These are phyloP conservation scores for Tachina grossa DNA, from an alignment of 2,888 invertebrate genomes.

Conservation along the genomic window DNA sequence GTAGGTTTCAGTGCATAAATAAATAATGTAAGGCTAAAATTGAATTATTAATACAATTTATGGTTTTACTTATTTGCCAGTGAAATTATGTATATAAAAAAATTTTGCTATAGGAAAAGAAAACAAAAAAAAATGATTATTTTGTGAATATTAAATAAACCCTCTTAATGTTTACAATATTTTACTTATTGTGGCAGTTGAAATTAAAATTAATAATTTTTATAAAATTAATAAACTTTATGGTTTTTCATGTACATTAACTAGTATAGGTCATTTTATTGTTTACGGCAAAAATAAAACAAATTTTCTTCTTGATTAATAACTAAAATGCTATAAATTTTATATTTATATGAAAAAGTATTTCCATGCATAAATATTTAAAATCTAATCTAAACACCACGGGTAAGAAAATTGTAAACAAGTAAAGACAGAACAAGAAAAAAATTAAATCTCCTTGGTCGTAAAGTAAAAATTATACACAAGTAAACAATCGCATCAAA, in stretches of 20 bases:
- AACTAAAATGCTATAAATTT: slow-evolving; percentile 9
- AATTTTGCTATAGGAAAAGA: neutral
- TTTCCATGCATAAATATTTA: slow-evolving; percentile 23
- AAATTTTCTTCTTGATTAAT: neutral
- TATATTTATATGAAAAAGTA: neutral
- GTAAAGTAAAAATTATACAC: neutral
- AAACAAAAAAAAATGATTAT: no score
- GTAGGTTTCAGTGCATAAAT: slow-evolving; percentile 12
- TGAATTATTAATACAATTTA: slow-evolving; percentile 27
- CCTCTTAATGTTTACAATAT: no score
- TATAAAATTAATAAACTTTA: neutral
- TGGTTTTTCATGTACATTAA: no score
- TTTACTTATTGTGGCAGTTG: no score
- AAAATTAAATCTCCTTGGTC: neutral
- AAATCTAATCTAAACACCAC: slow-evolving; percentile 15
- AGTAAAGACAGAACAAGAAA: neutral
- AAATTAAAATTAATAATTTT: neutral
- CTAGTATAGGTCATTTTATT: neutral
- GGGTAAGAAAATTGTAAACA: neutral
- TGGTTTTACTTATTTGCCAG: neutral
- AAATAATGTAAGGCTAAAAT: slow-evolving; percentile 10
- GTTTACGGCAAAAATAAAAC: neutral
- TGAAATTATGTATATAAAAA: neutral
- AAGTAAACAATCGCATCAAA: slow-evolving; percentile 32
- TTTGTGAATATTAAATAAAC: no score